A percentile compares a stretch with the other conserved stretches of the same genome.
phyloP scores from a whole-genome alignment of 2,797 vertebrate species.

The Xiphophorus birchmanni region DNA sequence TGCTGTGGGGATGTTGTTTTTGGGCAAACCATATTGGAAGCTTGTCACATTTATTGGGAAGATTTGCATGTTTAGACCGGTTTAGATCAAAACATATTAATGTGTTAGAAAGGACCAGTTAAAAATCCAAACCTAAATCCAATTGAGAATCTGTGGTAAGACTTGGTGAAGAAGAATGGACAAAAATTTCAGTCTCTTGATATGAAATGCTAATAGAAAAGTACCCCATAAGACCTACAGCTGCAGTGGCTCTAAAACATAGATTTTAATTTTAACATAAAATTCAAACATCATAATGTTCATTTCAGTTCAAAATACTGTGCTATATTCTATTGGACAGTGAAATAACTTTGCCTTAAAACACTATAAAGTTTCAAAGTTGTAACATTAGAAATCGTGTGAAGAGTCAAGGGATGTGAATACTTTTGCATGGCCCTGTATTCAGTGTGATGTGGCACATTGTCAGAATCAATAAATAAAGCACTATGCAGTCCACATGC shows the following conservation, averaged over 20 bases:
- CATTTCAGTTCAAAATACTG: not conserved
- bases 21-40: no score
- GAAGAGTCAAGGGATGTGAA: not conserved
- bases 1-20: not conserved
- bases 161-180: not conserved
- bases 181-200: not conserved
- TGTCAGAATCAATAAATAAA: not conserved
- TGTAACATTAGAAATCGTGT: not conserved
- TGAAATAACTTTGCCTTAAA: not conserved
- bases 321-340: not conserved
- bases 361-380: not conserved
- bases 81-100: not conserved
- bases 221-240: not conserved
- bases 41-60: no score
- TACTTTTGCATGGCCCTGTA: not conserved
- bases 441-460: not conserved
- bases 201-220: not conserved
- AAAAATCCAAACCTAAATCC: not conserved
- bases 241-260: not conserved
- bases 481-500: conserved; percentile 12
- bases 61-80: no score
- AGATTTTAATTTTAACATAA: not conserved
- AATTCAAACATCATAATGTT: not conserved
- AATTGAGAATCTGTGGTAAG: not conserved
- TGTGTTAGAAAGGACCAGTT: not conserved